phyloP scores from a whole-genome alignment of 1,140 invertebrate species.

The Drosophila ambigua region DNA sequence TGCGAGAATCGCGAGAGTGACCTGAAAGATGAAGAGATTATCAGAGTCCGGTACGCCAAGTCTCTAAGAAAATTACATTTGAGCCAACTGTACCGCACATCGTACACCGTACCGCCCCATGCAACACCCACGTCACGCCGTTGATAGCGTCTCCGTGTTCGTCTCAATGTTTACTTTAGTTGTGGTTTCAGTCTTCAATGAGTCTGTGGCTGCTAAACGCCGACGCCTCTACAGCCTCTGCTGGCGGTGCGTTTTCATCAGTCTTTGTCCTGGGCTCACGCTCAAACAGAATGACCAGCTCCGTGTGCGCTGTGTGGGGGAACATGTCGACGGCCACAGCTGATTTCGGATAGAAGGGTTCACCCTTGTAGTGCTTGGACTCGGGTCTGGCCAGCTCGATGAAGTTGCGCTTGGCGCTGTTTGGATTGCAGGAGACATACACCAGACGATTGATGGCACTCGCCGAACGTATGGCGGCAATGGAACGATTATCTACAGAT shows the following conservation, averaged over 20 bases:
- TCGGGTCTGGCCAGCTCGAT: conserved; percentile 91
- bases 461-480: conserved; percentile 90
- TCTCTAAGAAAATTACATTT: conserved; percentile 29
- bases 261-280: conserved; percentile 73
- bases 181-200: no score
- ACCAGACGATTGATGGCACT: conserved; percentile 91
- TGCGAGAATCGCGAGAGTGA: conserved; percentile 24
- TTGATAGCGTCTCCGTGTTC: conserved; percentile 1
- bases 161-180: neutral
- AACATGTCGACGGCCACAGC: conserved; percentile 97
- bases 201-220: conserved; percentile 1
- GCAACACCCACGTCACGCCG: conserved; percentile 18
- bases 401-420: conserved; percentile 93
- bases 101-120: no score
- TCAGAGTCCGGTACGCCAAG: conserved; percentile 1
- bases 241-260: conserved; percentile 9
- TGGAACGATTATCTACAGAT: conserved; percentile 88
- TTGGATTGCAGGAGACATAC: conserved; percentile 96
- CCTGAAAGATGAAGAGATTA: conserved; percentile 47
- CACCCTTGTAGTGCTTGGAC: conserved; percentile 92
- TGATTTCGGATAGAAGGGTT: conserved; percentile 91
- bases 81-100: conserved; percentile 28
- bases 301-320: conserved; percentile 95
- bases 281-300: conserved; percentile 94
- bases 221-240: neutral